phyloP scores from a whole-genome alignment of 2,797 vertebrate genomes.

The Podarcis siculus region DNA sequence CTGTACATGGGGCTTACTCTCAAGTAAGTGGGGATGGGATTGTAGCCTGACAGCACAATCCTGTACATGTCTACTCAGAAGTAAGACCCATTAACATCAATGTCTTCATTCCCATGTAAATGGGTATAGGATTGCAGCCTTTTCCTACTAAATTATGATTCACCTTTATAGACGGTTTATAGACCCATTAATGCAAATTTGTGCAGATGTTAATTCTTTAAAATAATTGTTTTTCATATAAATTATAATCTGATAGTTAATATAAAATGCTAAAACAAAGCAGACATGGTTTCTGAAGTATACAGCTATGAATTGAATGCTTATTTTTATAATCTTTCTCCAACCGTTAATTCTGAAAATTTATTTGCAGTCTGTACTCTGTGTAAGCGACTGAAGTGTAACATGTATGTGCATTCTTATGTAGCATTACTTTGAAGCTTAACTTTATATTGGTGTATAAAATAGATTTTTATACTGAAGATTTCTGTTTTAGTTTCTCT shows the following conservation, averaged over 20 bases:
- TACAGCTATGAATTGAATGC: neutral
- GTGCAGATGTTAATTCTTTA: neutral
- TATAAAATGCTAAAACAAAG: neutral
- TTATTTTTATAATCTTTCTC: neutral
- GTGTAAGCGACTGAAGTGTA: neutral
- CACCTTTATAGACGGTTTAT: slow-evolving; percentile 15
- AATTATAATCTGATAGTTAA: neutral
- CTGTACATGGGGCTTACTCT: neutral
- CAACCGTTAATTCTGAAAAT: neutral
- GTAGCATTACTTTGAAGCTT: neutral
- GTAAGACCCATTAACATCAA: neutral
- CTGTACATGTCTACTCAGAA: neutral
- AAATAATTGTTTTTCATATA: neutral
- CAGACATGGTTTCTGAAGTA: neutral
- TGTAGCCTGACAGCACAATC: too few species aligned
- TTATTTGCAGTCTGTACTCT: neutral
- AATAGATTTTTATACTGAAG: slow-evolving; percentile 26
- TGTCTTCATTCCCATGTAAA: neutral
- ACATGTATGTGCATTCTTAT: slow-evolving; percentile 21
- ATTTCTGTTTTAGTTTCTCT: neutral
- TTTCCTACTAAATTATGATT: slow-evolving; percentile 33
- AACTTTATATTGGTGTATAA: slow-evolving; percentile 18
- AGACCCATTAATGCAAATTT: neutral
- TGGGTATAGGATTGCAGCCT: neutral
- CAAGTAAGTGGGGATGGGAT: too few species aligned